These are phyloP conservation scores for Drosophila santomea DNA, from an alignment of 1,140 invertebrate genomes.

Conservation along the genomic window DNA sequence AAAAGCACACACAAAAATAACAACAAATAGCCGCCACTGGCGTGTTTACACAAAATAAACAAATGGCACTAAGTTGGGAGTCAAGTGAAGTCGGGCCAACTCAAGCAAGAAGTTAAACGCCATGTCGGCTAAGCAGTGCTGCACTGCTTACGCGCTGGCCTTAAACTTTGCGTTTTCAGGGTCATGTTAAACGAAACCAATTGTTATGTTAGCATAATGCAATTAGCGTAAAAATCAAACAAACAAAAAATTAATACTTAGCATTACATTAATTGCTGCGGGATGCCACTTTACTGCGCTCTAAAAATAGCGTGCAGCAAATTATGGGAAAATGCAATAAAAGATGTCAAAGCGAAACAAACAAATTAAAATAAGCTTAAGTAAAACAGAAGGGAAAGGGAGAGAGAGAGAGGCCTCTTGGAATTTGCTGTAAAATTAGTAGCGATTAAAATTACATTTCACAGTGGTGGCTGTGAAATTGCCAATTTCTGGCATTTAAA, in stretches of 20 bases:
- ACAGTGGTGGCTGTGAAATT: constrained; percentile 5
- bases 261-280: constrained; percentile 41
- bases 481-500: background rate
- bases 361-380: constrained; percentile 24
- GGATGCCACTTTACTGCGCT: constrained; percentile 26
- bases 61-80: constrained; percentile 31
- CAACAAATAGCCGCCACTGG: constrained; percentile 6
- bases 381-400: constrained; percentile 17
- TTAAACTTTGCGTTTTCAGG: constrained; percentile 42
- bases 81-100: constrained; percentile 32
- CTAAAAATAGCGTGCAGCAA: constrained; percentile 60
- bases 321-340: constrained; percentile 50
- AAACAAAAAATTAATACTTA: constrained; percentile 42
- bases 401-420: background rate
- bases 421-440: constrained; percentile 6
- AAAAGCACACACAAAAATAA: background rate
- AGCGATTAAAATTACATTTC: constrained; percentile 28
- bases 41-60: constrained; percentile 55
- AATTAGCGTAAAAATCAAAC: constrained; percentile 14
- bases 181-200: constrained; percentile 14
- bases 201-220: constrained; percentile 16
- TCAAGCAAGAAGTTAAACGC: constrained; percentile 31
- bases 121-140: constrained; percentile 31
- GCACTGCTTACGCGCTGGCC: constrained; percentile 35
- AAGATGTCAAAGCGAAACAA: constrained; percentile 48